Percentiles rank a stretch among this genome's conserved stretches.
These are phyloP conservation scores for Myxocyprinus asiaticus DNA, from an alignment of 2,113 vertebrate genomes.

Conservation along the genomic window DNA sequence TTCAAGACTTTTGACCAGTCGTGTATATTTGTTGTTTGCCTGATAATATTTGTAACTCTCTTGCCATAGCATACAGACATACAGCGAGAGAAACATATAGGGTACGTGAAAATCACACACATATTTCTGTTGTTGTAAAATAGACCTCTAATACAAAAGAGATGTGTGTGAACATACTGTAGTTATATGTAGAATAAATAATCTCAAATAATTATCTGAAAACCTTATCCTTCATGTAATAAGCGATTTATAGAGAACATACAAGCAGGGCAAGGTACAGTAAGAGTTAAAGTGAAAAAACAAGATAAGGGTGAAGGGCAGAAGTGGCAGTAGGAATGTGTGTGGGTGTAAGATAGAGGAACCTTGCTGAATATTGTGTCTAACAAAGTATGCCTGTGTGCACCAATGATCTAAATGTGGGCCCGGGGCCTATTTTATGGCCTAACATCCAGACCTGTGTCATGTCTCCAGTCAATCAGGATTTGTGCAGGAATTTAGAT, in stretches of 20 bases:
- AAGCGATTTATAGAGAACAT: not conserved
- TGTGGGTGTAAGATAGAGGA: constrained; percentile 6
- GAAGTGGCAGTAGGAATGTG: constrained; percentile 29
- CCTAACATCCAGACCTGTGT: constrained; percentile 3
- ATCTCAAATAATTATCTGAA: not conserved
- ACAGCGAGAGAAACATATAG: not conserved
- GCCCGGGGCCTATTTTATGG: constrained; percentile 20
- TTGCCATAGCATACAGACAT: no score
- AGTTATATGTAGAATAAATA: not conserved
- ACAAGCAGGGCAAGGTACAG: not conserved
- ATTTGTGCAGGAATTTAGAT: constrained; percentile 30
- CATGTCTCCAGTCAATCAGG: constrained; percentile 29
- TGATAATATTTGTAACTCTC: no score
- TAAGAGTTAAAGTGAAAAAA: not conserved
- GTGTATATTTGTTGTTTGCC: no score
- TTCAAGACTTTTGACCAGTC: no score
- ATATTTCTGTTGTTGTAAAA: not conserved
- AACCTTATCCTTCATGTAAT: not conserved
- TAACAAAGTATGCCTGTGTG: constrained; percentile 37
- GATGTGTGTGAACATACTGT: not conserved
- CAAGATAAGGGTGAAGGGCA: not conserved
- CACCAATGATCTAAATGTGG: constrained; percentile 15
- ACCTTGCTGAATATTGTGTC: not conserved
- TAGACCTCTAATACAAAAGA: not conserved
- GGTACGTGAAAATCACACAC: not conserved